Evolutionary conservation across 1,140 invertebrate species (phyloP).

Genomic region (Brachystomella parvula): DNA sequence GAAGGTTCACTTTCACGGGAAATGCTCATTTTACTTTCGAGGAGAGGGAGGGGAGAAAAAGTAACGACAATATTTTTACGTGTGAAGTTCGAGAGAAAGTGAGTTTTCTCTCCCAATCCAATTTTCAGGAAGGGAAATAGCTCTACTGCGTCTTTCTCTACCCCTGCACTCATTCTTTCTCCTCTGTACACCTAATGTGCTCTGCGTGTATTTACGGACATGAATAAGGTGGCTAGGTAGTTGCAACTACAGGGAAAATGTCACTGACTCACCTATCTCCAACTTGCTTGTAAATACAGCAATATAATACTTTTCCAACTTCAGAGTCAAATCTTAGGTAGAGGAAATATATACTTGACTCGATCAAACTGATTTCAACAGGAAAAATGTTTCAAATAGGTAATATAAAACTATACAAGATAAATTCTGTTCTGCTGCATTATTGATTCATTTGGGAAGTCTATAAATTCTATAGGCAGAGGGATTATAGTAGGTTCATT

Average conservation of each 20-base stretch:
- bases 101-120: conserved; percentile 1
- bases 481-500: not conserved
- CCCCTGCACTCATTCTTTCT: no score
- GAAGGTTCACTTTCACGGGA: not conserved
- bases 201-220: not conserved
- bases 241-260: not conserved
- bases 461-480: not conserved
- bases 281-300: not conserved
- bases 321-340: not conserved
- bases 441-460: not conserved
- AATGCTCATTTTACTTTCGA: not conserved
- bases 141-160: not conserved
- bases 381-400: not conserved
- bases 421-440: not conserved
- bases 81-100: conserved; percentile 3
- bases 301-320: not conserved
- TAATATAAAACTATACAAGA: not conserved
- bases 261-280: not conserved
- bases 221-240: not conserved
- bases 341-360: no score
- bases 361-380: not conserved
- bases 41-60: not conserved
- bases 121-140: not conserved
- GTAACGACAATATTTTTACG: conserved; percentile 10
- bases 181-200: not conserved